Percentiles rank a stretch among this genome's conserved stretches.
Conservation (phyloP, 92 coral and sea anemone species). For the Heliopora coerulea region DNA sequence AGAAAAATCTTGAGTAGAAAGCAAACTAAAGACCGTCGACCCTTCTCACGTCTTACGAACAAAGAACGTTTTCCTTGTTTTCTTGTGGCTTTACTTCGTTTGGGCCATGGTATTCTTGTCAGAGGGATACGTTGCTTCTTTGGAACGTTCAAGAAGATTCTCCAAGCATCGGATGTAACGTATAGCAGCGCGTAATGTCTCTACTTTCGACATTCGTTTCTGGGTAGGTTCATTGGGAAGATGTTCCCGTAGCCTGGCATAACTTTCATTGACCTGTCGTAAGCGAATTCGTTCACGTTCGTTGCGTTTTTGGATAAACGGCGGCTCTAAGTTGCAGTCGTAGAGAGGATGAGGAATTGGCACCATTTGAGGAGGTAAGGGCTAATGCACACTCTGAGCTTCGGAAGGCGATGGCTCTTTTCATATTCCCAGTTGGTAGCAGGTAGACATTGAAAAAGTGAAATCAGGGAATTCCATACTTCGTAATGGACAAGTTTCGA, state of each 20-base stretch:
- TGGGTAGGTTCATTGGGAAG: constrained; percentile 98
- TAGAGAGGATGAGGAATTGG: constrained; percentile 98
- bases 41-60: not conserved
- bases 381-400: constrained; percentile 60
- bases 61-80: not conserved
- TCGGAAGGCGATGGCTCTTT: constrained; percentile 76
- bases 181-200: constrained; percentile 93
- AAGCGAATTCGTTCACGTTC: constrained; percentile 94
- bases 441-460: constrained; percentile 98
- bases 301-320: constrained; percentile 90
- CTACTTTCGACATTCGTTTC: constrained; percentile 97
- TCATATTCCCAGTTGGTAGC: constrained; percentile 97
- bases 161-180: constrained; percentile 91
- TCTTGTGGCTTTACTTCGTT: not conserved
- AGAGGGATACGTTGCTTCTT: not conserved
- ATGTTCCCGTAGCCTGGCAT: constrained; percentile 90
- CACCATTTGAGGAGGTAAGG: constrained; percentile 92
- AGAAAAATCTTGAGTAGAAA: too few species aligned
- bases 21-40: too few species aligned
- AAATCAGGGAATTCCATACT: constrained; percentile 78
- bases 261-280: constrained; percentile 96
- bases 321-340: constrained; percentile 96
- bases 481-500: not conserved
- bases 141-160: constrained; percentile 59
- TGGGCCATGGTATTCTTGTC: not conserved